Base-by-base conservation (phyloP, 1,140 invertebrate genomes). In the Musca vetustissima region DNA sequence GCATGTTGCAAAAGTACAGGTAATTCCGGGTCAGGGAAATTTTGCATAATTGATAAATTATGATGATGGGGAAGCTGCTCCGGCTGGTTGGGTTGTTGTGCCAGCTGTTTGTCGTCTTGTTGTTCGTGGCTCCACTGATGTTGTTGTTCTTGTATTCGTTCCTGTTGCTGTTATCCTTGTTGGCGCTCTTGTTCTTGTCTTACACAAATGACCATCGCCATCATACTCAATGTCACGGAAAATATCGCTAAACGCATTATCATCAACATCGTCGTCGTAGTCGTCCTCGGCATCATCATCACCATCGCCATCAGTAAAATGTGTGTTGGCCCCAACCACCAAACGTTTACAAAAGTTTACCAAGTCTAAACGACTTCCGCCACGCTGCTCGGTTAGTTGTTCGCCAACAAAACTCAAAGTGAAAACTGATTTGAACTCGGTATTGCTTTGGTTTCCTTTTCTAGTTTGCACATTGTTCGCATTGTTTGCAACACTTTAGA, bases 31-130 rank as follows among this genome's bases (percentile, higher is more conserved):
- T 43, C 57, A 61, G 36, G 32, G 28, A 32, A 28, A 43, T 61
- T 61, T 61, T 36, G 57, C 57, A 61, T 61, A 61, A 61, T 61
- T 61, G 57, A 61, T 61, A 61, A 36, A 61, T 61, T 61, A 61
- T 61, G 28, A 36, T 61, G 19, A 19, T 61, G 9, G 9, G 13
- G 57, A 11, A n/a, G 53, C 4, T 57, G 24, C 7, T 59, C 25
- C n/a, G n/a, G n/a, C n/a, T n/a, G n/a, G n/a, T n/a, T n/a, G n/a
- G n/a, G n/a, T n/a, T n/a, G n/a, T 59, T 59, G 55, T 24, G 21
- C 8, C 36, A 43, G 36, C 36, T 43, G 36, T 13, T 43, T 11
- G 36, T 43, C 36, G 36, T 59, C 25, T 15, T 15, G 25, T 59
- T 59, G 57, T 19, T 21, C 8, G 1, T 61, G 24, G 2, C n/a